Evolutionary conservation across 1,140 invertebrate genomes (phyloP), one percentile per base, ranked within the genome.

Genomic region (Drosophila willistoni): DNA sequence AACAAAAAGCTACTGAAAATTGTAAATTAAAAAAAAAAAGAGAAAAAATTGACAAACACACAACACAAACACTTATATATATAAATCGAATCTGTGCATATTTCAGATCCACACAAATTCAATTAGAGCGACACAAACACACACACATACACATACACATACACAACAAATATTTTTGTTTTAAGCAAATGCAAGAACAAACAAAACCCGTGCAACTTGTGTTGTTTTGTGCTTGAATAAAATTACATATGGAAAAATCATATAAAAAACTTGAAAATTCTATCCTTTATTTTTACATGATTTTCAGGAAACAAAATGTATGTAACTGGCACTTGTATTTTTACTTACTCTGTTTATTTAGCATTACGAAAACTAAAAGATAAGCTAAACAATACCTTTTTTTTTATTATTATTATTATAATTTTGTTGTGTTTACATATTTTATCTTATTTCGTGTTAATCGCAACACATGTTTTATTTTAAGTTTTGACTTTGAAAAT

Each of bases 221-320:
- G 73, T 80, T 79, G 78, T 77, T 80, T 51, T 80, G 73, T 74
- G 84, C 71, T 89, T 84, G 56, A 85, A 61, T 73, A 79, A 69
- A 13, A 42, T 56, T 71, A 85, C 44, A 42, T 59, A 68, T 64
- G 68, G 54, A 77, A 84, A 29, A 51, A 79, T 29, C 73, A 63
- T 75, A 39, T 2, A 39, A 39, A 39, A 39, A 10, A 12, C 36
- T 34, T 34, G 7, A 34, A 34, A 1, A 34, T 34, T 34, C 34
- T 9, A 34, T 34, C 1, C 6, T 34, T 34, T 6, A 5, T 25
- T 25, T 25, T 5, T 25, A 25, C 3, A 25, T 25, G 29, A 29
- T 29, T 6, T 29, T 29, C 29, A 29, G 29, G 29, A 29, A 29
- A 29, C 29, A 29, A 29, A 29, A 29, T 25, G 22, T 22, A 22